phyloP scores from a whole-genome alignment of 2,888 invertebrate genomes.

The Rhagonycha lutea region DNA sequence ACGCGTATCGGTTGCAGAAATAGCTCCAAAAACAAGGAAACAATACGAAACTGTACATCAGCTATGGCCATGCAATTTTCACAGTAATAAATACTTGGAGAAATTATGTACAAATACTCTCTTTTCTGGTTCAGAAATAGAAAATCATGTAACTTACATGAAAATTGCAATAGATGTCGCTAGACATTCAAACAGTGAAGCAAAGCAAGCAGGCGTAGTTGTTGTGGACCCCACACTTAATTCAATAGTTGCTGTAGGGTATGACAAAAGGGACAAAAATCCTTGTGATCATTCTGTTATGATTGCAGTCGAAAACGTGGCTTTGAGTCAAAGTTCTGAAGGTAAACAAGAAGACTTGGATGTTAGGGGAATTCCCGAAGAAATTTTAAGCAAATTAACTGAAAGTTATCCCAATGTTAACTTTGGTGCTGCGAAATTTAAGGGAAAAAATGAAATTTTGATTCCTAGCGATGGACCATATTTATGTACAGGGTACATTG shows the following conservation, averaged over 20 bases:
- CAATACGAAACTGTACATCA: conserved; percentile 67
- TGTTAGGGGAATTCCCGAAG: conserved; percentile 55
- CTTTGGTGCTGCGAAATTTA: conserved; percentile 58
- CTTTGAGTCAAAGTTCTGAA: conserved; percentile 80
- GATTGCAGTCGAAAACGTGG: conserved; percentile 84
- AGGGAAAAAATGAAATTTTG: conserved; percentile 47
- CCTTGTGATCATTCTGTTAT: conserved; percentile 84
- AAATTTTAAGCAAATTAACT: conserved; percentile 51
- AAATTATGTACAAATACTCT: conserved; percentile 64
- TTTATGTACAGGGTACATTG: conserved; percentile 85
- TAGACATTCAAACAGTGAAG: conserved; percentile 32
- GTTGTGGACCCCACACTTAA: conserved; percentile 74
- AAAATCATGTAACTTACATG: conserved; percentile 64
- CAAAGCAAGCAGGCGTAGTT: conserved; percentile 57
- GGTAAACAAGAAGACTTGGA: conserved; percentile 46
- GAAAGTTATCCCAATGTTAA: conserved; percentile 49
- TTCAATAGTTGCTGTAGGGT: conserved; percentile 70
- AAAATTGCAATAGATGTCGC: conserved; percentile 62
- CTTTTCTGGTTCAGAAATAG: conserved; percentile 61
- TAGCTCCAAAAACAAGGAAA: conserved; percentile 65
- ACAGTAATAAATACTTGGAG: conserved; percentile 77
- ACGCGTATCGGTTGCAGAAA: conserved; percentile 62
- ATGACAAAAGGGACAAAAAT: conserved; percentile 62
- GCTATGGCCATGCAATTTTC: conserved; percentile 85
- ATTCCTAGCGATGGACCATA: conserved; percentile 66